A percentile compares a stretch with the other conserved stretches of the same genome.
These are phyloP conservation scores for Sinohyriopsis cumingii DNA, from an alignment of 2,888 invertebrate species.

Conservation along the genomic window DNA sequence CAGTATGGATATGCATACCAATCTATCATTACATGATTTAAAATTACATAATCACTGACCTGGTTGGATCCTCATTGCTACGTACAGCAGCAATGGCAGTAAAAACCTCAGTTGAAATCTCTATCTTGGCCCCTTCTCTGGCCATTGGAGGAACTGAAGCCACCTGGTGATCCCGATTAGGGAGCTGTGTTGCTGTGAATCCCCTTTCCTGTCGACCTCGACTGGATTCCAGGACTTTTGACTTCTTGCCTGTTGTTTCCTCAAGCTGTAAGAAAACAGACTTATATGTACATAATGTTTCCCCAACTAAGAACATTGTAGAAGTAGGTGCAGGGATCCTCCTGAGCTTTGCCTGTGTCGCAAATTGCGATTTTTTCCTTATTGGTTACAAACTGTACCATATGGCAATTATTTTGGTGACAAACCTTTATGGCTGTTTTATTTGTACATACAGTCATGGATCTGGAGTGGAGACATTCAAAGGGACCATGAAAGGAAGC, in stretches of 20 bases:
- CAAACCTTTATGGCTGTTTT: no score
- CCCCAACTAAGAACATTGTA: no score
- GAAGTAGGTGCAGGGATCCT: no score
- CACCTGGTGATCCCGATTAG: conserved; percentile 40
- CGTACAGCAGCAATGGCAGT: conserved; percentile 52
- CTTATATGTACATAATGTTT: neutral
- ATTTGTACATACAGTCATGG: no score
- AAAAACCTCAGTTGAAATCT: conserved; percentile 41
- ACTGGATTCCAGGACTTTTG: conserved; percentile 60
- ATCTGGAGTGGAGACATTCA: no score
- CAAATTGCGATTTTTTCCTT: no score
- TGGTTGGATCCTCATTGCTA: conserved; percentile 44
- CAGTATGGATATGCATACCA: no score
- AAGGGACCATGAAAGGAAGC: no score
- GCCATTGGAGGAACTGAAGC: conserved; percentile 55
- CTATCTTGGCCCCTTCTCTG: conserved; percentile 52
- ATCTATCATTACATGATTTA: no score
- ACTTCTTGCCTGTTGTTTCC: conserved; percentile 66
- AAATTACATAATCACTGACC: conserved; percentile 50
- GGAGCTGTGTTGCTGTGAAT: conserved; percentile 62
- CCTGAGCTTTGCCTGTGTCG: no score
- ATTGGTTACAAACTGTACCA: no score
- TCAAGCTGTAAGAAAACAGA: conserved; percentile 50
- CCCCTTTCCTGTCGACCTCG: conserved; percentile 65
- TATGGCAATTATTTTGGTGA: no score